These are phyloP conservation scores for Cremastobaeus sp. DNA, from an alignment of 2,888 invertebrate species.

Conservation along the genomic window DNA sequence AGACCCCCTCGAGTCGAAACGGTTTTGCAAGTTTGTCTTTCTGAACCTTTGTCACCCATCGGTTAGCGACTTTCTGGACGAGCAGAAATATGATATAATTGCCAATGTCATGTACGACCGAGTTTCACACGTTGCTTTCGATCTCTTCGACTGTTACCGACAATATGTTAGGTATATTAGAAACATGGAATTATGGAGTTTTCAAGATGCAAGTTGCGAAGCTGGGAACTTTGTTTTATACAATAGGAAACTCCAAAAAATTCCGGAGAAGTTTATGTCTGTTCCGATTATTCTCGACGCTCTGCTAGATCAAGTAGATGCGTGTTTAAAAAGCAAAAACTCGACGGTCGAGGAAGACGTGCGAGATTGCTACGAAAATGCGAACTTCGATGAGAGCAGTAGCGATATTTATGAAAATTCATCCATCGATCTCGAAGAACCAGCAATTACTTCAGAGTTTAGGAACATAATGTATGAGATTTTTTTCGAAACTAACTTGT, in stretches of 20 bases:
- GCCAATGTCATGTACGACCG: constrained; percentile 79
- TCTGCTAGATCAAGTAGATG: constrained; percentile 68
- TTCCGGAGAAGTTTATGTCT: constrained; percentile 67
- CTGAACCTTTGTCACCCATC: constrained; percentile 61
- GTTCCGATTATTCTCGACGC: constrained; percentile 68
- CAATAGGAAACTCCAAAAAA: constrained; percentile 51
- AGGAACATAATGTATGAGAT: too few species aligned
- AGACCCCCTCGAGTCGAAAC: constrained; percentile 69
- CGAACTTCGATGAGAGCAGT: neutral
- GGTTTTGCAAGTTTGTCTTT: constrained; percentile 61
- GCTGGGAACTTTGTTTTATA: constrained; percentile 60
- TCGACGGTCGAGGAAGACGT: neutral
- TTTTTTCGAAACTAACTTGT: too few species aligned
- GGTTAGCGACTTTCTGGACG: constrained; percentile 15
- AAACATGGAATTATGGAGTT: constrained; percentile 76
- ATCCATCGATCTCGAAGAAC: too few species aligned
- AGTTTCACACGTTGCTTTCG: constrained; percentile 80
- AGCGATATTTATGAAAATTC: constrained; percentile 10
- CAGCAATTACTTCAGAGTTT: too few species aligned
- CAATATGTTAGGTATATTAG: constrained; percentile 79
- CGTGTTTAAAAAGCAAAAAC: neutral
- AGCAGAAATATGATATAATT: constrained; percentile 11
- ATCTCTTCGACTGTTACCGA: constrained; percentile 80
- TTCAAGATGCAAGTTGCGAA: constrained; percentile 48
- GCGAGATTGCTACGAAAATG: neutral